These are phyloP conservation scores for Geothlypis trichas DNA, from an alignment of 2,113 vertebrate genomes.

Conservation along the genomic window DNA sequence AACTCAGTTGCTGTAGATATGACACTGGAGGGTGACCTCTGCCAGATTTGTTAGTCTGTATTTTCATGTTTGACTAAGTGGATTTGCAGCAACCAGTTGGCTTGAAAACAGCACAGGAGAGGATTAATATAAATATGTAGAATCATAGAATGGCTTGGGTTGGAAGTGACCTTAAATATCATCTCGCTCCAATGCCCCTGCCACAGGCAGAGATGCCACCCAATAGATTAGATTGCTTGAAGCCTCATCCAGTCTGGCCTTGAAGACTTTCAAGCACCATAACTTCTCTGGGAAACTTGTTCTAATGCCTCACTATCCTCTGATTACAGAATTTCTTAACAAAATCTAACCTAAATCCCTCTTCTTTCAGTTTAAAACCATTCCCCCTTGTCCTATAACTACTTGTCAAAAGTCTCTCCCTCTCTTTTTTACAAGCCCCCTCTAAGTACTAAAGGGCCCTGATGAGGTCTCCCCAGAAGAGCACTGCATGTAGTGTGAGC, in stretches of 20 bases:
- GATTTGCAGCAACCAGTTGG: not conserved
- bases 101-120: not conserved
- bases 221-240: not conserved
- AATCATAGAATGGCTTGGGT: not conserved
- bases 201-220: not conserved
- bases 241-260: not conserved
- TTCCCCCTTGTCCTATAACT: not conserved
- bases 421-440: not conserved
- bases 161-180: not conserved
- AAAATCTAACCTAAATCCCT: not conserved
- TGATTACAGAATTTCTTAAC: not conserved
- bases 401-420: not conserved
- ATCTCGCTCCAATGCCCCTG: accelerated
- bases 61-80: not conserved
- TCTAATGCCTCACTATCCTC: not conserved
- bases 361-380: not conserved
- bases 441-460: not conserved
- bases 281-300: not conserved
- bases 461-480: not conserved
- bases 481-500: not conserved
- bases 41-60: not conserved
- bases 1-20: not conserved
- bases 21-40: not conserved
- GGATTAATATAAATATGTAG: not conserved
- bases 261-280: not conserved